A percentile compares a stretch with the other conserved stretches of the same genome.
These are phyloP conservation scores for Astur gentilis DNA, from an alignment of 2,113 vertebrate genomes.

Conservation along the genomic window DNA sequence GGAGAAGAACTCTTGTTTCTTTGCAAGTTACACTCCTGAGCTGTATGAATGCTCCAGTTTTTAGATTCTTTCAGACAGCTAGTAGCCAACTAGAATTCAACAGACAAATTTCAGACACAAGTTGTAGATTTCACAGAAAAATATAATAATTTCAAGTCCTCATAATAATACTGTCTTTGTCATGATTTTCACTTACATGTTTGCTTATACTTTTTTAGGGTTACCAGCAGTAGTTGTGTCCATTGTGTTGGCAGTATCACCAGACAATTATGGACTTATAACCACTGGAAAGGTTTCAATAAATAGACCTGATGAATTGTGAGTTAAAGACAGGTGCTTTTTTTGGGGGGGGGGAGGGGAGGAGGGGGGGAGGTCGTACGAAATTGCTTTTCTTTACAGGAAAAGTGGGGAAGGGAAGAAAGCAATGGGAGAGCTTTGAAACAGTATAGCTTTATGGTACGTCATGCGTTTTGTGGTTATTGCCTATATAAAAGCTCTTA, in stretches of 20 bases:
- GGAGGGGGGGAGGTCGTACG: neutral
- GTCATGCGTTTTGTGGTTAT: neutral
- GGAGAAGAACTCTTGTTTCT: neutral
- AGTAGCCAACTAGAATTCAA: neutral
- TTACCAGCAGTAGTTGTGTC: slow-evolving; percentile 84
- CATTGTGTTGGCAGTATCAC: slow-evolving; percentile 81
- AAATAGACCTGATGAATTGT: slow-evolving; percentile 85
- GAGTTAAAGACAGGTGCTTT: slow-evolving; percentile 61
- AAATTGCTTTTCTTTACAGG: neutral
- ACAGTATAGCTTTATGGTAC: neutral
- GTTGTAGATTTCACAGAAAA: neutral
- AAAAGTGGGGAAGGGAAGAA: neutral
- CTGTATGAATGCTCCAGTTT: neutral
- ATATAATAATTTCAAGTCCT: neutral
- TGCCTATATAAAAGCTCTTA: neutral
- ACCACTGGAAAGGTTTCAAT: slow-evolving; percentile 77
- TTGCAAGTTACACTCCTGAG: neutral
- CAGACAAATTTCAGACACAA: neutral
- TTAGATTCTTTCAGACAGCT: neutral
- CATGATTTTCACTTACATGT: neutral
- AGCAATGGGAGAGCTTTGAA: neutral
- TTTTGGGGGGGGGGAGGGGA: too few relatives aligned
- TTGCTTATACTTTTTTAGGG: slow-evolving; percentile 72
- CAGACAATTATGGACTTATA: slow-evolving; percentile 85
- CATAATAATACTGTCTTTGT: neutral